Evolutionary conservation across 2,113 vertebrate species (phyloP).

Genomic region (Pica pica): DNA sequence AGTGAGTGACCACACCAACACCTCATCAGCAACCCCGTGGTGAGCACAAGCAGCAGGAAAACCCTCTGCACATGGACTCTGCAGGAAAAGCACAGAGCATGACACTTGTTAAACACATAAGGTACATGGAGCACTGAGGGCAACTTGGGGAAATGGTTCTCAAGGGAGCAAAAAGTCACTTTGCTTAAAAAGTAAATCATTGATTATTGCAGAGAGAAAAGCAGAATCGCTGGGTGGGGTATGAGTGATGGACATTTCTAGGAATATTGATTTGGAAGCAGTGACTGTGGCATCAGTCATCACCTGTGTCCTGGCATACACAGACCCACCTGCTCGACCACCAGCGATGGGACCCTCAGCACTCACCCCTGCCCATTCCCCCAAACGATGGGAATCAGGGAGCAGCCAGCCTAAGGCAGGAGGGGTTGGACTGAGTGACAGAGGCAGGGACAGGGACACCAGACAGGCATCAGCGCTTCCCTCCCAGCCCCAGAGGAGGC

Average conservation of each 20-base stretch:
- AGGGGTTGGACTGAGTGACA: no score
- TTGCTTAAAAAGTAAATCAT: background rate
- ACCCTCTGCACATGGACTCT: background rate
- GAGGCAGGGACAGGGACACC: background rate
- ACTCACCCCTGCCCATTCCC: background rate
- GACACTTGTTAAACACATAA: background rate
- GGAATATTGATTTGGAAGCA: background rate
- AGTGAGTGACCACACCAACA: background rate
- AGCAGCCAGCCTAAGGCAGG: background rate
- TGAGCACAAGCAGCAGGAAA: background rate
- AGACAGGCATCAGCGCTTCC: fast-evolving
- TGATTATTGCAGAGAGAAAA: background rate
- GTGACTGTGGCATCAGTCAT: background rate
- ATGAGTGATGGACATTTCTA: background rate
- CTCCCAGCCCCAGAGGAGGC: background rate
- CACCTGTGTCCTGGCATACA: background rate
- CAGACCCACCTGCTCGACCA: fast-evolving
- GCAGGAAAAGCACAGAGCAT: background rate
- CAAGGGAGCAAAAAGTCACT: background rate
- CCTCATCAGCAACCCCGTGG: background rate
- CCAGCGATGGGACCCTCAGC: background rate
- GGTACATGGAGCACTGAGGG: background rate
- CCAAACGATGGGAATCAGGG: fast-evolving
- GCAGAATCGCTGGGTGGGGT: background rate
- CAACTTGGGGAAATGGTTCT: background rate